A percentile compares a stretch with the other conserved stretches of the same genome.
Conservation (phyloP, 2,888 invertebrate genomes). For the Agrochola circellaris region DNA sequence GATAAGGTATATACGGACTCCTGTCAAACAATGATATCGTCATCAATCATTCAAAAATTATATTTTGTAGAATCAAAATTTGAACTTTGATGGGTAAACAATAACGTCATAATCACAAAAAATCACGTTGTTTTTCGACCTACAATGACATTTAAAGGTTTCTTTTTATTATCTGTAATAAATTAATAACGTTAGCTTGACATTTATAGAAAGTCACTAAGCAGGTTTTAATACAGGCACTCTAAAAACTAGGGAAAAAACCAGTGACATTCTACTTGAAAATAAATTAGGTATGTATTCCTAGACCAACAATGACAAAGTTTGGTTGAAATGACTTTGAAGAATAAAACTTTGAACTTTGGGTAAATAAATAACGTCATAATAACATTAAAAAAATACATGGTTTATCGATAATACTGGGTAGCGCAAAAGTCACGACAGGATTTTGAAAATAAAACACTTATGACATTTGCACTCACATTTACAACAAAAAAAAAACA, state of each 20-base stretch:
- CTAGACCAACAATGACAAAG: neutral
- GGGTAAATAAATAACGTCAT: neutral
- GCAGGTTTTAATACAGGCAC: neutral
- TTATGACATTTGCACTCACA: too few relatives aligned
- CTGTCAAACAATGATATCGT: constrained; percentile 12
- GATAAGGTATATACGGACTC: too few relatives aligned
- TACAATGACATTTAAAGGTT: neutral
- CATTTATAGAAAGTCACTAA: neutral
- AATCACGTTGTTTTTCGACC: neutral
- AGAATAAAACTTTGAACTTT: neutral
- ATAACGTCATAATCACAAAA: constrained; percentile 18
- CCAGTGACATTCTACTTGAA: neutral
- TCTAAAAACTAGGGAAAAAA: neutral
- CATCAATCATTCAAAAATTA: neutral
- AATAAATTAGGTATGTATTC: neutral
- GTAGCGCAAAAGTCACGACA: too few relatives aligned
- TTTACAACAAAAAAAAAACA: too few relatives aligned
- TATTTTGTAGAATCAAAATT: neutral
- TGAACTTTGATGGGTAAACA: neutral
- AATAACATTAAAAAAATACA: neutral
- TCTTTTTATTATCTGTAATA: too few relatives aligned
- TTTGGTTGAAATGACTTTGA: neutral
- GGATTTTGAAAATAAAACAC: too few relatives aligned
- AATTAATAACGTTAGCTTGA: neutral
- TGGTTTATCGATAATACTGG: neutral